phyloP scores from a whole-genome alignment of 1,140 invertebrate genomes.

The Solenopsis invicta region DNA sequence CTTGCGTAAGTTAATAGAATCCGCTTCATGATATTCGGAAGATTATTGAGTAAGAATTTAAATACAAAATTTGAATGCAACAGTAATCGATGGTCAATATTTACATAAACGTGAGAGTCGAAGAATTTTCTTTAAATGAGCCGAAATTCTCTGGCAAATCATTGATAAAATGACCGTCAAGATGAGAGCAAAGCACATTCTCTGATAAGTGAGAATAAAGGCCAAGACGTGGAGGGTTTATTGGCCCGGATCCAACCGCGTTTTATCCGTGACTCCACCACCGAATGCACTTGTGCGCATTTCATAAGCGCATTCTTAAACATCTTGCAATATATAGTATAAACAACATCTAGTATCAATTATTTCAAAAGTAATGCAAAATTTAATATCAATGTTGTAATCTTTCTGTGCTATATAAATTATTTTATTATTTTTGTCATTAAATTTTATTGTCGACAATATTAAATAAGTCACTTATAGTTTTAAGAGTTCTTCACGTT shows the following conservation, averaged over 20 bases:
- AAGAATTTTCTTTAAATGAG: neutral
- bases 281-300: constrained; percentile 26
- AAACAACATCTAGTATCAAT: neutral
- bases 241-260: constrained; percentile 76
- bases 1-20: neutral
- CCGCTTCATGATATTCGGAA: neutral
- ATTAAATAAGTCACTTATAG: neutral
- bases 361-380: neutral
- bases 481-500: no score
- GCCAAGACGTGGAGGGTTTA: constrained; percentile 72
- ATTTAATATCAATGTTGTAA: no score
- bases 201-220: constrained; percentile 73
- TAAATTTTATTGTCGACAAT: neutral
- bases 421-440: neutral
- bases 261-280: constrained; percentile 38
- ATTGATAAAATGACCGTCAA: constrained; percentile 34
- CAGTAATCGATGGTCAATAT: neutral
- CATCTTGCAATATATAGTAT: neutral
- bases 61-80: neutral
- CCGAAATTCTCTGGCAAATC: constrained; percentile 1
- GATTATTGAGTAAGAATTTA: neutral
- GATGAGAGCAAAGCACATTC: constrained; percentile 18
- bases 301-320: constrained; percentile 22
- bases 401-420: no score
- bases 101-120: neutral